Base-by-base conservation (phyloP, 2,113 vertebrate genomes). In the Garra rufa region DNA sequence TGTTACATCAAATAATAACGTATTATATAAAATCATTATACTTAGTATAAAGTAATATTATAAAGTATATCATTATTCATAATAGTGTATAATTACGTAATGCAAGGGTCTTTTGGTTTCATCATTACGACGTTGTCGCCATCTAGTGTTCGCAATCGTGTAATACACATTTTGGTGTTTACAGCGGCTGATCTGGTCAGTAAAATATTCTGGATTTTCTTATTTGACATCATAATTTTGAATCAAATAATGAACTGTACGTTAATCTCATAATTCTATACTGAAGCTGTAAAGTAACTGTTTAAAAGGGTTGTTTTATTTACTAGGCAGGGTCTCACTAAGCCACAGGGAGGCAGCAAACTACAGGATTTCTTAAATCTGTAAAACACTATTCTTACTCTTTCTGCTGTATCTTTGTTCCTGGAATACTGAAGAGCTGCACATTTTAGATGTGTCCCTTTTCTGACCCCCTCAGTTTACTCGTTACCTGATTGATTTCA, bases 291-390 rank as follows among this genome's bases (percentile, higher is more conserved):
- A 14, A 44, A 44, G 11, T 6, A 24, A 4, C 13, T 3, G 0
- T 38, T 76, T 76, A 55, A 14, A 55, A 55, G 34, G 3, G 11
- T 41, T 11, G 11, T 0, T 17, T 77, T 59, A 19, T 55, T n/a
- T 48, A 75, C 24, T 50, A 38, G 48, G 65, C 1, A 63, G 26
- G 10, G 19, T 34, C 6, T 38, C 44, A 9, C n/a, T 55, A 59
- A 21, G 17, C 82, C 86, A 76, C 86, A 52, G 15, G 86, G 57
- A 81, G 86, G 86, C 82, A 87, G 86, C 82, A 87, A 81, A 78
- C 55, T 13, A 50, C 71, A n/a, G 30, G 10, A 43, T 43, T 71
- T 77, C 21, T 57, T 8, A 57, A 57, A 57, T 24, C 38, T 24
- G n/a, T 7, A 24, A 6, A 5, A 24, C 70, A 76, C 8, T 24